A percentile compares a stretch with the other conserved stretches of the same genome.
Conservation (phyloP, 2,113 vertebrate genomes). For the Istiophorus platypterus region DNA sequence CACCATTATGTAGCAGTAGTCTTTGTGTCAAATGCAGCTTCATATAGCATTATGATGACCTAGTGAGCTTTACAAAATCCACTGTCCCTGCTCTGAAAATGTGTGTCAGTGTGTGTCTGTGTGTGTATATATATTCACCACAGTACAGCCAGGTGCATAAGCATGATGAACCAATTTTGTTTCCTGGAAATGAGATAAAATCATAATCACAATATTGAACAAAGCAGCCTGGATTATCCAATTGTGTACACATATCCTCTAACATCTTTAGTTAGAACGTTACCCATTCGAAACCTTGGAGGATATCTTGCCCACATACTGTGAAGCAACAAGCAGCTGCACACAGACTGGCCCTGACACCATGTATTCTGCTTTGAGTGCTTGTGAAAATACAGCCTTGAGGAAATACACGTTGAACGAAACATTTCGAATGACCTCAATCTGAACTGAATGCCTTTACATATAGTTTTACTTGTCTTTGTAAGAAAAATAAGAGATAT, state of each 20-base stretch:
- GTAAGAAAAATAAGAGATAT: neutral
- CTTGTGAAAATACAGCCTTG: slow-evolving; percentile 49
- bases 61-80: slow-evolving; percentile 65
- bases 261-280: slow-evolving; percentile 58
- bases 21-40: slow-evolving; percentile 56
- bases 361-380: slow-evolving; percentile 37
- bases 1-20: slow-evolving; percentile 49
- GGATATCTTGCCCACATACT: slow-evolving; percentile 61
- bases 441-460: slow-evolving; percentile 34
- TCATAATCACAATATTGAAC: slow-evolving; percentile 22
- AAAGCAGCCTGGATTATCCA: slow-evolving; percentile 42
- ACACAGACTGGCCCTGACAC: slow-evolving; percentile 49
- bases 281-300: slow-evolving; percentile 69
- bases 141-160: slow-evolving; percentile 34
- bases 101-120: too few relatives aligned
- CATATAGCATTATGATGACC: slow-evolving; percentile 46
- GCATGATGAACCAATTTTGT: slow-evolving; percentile 33
- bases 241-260: slow-evolving; percentile 38
- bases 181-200: slow-evolving; percentile 52
- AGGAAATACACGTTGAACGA: slow-evolving; percentile 44
- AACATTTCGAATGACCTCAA: slow-evolving; percentile 44
- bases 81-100: neutral
- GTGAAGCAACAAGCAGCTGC: slow-evolving; percentile 74
- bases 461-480: slow-evolving; percentile 5
- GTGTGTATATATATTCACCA: neutral